These are phyloP conservation scores for Bovichtus diacanthus DNA, from an alignment of 2,797 vertebrate genomes.

Conservation along the genomic window DNA sequence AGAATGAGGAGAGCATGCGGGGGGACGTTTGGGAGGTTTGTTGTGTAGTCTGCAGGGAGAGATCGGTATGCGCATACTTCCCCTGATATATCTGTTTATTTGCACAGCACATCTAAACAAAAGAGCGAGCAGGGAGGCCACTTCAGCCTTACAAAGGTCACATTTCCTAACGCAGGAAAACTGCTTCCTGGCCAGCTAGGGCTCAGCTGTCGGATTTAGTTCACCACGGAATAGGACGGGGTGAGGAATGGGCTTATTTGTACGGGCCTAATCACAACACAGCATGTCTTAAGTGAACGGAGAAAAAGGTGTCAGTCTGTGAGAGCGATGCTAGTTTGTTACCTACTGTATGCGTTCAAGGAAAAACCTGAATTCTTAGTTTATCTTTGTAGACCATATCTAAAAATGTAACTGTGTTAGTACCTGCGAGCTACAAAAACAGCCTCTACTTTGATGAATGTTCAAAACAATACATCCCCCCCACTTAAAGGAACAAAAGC, in stretches of 20 bases:
- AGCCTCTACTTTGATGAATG: conserved; percentile 36
- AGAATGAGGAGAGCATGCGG: conserved; percentile 34
- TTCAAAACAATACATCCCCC: conserved; percentile 52
- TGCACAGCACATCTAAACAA: conserved; percentile 85
- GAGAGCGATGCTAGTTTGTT: not conserved
- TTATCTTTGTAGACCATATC: conserved; percentile 37
- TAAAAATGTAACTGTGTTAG: conserved; percentile 43
- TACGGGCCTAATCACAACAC: conserved; percentile 18
- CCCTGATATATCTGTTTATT: conserved; percentile 84
- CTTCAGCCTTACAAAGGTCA: conserved; percentile 84
- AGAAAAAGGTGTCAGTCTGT: not conserved
- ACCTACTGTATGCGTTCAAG: not conserved
- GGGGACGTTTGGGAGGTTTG: conserved; percentile 53
- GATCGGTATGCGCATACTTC: conserved; percentile 74
- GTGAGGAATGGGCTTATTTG: conserved; percentile 32
- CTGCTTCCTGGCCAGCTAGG: conserved; percentile 76
- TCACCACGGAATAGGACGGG: conserved; percentile 39
- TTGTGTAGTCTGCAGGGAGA: conserved; percentile 28
- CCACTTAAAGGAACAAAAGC: conserved; percentile 57
- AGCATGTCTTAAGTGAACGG: not conserved
- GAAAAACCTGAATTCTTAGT: conserved; percentile 1
- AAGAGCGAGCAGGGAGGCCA: conserved; percentile 79
- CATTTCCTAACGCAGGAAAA: conserved; percentile 87
- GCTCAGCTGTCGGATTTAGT: conserved; percentile 37
- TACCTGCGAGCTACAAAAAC: conserved; percentile 26